Percentiles rank a stretch among this genome's conserved stretches.
These are phyloP conservation scores for Pogoniulus pusillus DNA, from an alignment of 2,797 vertebrate genomes.

Conservation along the genomic window DNA sequence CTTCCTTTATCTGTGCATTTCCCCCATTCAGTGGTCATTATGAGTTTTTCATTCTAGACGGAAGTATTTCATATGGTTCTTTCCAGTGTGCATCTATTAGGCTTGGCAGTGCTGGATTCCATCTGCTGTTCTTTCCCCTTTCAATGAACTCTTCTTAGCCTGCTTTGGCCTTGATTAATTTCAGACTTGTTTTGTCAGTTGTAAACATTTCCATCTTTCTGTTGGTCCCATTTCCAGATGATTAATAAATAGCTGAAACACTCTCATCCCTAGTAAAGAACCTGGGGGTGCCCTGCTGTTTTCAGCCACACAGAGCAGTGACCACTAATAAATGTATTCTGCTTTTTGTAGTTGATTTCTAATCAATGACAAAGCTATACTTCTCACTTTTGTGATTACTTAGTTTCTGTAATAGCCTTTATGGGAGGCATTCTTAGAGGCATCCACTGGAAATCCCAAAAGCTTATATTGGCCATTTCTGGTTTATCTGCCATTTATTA, in stretches of 20 bases:
- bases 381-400: not conserved
- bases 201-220: constrained; percentile 2
- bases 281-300: not conserved
- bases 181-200: not conserved
- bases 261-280: not conserved
- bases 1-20: not conserved
- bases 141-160: not conserved
- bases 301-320: not conserved
- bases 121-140: constrained; percentile 7
- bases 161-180: constrained; percentile 19
- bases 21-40: not conserved
- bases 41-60: not conserved
- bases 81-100: not conserved
- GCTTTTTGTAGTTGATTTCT: not conserved
- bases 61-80: not conserved
- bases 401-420: not conserved
- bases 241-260: not conserved
- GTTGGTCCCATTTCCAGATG: not conserved
- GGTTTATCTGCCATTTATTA: not conserved
- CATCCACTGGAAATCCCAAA: not conserved
- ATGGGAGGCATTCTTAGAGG: not conserved
- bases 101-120: not conserved
- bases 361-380: not conserved
- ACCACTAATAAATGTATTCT: constrained; percentile 1
- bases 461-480: not conserved